Percentiles rank a stretch among this genome's conserved stretches.
These are phyloP conservation scores for Dascyllus trimaculatus DNA, from an alignment of 2,113 vertebrate genomes.

Conservation along the genomic window DNA sequence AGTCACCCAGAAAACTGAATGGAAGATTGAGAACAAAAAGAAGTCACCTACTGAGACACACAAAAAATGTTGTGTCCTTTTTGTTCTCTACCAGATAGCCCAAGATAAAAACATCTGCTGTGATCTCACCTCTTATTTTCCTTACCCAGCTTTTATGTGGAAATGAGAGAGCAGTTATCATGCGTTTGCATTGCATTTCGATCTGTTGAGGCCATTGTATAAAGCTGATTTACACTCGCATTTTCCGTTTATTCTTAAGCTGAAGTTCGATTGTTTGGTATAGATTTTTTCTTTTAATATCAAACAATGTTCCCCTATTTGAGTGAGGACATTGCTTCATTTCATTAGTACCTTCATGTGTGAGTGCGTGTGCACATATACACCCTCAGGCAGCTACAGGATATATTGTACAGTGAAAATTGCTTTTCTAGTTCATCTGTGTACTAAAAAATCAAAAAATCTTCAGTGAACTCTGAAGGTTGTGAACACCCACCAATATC, in stretches of 20 bases:
- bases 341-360: slow-evolving; percentile 2
- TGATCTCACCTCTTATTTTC: too few relatives aligned
- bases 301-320: background rate
- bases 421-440: slow-evolving; percentile 14
- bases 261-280: background rate
- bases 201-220: too few relatives aligned
- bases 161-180: too few relatives aligned
- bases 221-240: background rate
- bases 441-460: slow-evolving; percentile 18
- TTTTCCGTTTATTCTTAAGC: background rate
- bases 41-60: too few relatives aligned
- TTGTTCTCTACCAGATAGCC: too few relatives aligned
- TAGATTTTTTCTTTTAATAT: slow-evolving; percentile 37
- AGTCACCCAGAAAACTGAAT: too few relatives aligned
- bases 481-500: slow-evolving; percentile 3
- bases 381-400: slow-evolving; percentile 13
- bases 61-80: too few relatives aligned
- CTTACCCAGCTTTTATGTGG: background rate
- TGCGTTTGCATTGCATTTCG: too few relatives aligned
- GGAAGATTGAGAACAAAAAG: too few relatives aligned
- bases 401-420: slow-evolving; percentile 28
- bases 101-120: too few relatives aligned
- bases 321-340: slow-evolving; percentile 5
- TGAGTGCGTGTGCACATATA: too few relatives aligned
- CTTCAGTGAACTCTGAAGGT: background rate